phyloP scores from a whole-genome alignment of 2,888 invertebrate species.

The Drosophila flavopinicola region DNA sequence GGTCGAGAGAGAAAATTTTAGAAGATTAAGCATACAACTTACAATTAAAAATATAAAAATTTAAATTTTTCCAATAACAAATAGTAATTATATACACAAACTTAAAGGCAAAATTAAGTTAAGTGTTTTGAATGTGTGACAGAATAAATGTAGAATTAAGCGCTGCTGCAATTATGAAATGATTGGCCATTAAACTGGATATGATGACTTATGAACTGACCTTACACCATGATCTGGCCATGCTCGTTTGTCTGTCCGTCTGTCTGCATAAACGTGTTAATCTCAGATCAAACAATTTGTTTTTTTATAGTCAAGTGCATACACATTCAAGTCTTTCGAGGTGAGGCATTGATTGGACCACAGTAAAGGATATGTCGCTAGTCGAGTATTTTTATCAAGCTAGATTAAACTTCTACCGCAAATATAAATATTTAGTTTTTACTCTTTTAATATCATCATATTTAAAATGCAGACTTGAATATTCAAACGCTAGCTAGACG shows the following conservation, averaged over 20 bases:
- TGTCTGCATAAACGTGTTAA: neutral
- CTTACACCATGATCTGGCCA: slow-evolving; percentile 3
- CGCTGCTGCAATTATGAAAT: neutral
- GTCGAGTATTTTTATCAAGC: neutral
- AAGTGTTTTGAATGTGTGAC: no score
- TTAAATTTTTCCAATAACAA: no score
- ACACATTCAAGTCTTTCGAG: no score
- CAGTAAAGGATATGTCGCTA: neutral
- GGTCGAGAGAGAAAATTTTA: no score
- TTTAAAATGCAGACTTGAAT: neutral
- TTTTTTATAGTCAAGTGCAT: no score
- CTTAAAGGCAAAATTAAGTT: no score
- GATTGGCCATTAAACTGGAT: neutral
- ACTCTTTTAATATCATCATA: neutral
- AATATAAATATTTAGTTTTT: neutral
- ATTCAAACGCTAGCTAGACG: neutral
- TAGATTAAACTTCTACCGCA: no score
- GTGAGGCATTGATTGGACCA: no score
- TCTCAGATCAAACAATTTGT: neutral
- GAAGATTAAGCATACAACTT: no score
- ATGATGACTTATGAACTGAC: neutral
- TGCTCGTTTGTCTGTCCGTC: neutral
- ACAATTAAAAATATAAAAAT: no score
- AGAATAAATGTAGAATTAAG: no score
- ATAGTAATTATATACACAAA: no score